These are phyloP conservation scores for Gymnorhina tibicen DNA, from an alignment of 2,113 vertebrate genomes.

Conservation along the genomic window DNA sequence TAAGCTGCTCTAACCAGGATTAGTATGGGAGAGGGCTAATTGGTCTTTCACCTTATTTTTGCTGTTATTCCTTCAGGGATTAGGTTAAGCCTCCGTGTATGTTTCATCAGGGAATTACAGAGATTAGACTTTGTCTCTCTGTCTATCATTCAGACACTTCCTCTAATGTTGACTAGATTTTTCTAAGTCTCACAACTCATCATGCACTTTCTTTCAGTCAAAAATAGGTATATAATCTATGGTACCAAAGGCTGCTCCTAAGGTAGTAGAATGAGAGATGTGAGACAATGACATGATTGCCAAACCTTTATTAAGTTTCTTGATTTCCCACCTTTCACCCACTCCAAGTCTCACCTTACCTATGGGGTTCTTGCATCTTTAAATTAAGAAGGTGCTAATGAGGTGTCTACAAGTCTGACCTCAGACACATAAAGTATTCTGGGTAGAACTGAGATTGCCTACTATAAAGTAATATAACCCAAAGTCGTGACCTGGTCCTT, in stretches of 20 bases:
- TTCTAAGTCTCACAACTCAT: constrained; percentile 64
- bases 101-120: constrained; percentile 62
- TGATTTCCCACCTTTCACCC: not conserved
- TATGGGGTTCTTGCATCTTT: not conserved
- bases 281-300: not conserved
- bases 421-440: not conserved
- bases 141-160: constrained; percentile 56
- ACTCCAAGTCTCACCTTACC: not conserved
- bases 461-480: not conserved
- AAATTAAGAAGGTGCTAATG: not conserved
- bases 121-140: constrained; percentile 66
- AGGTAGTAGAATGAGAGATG: constrained; percentile 42
- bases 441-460: not conserved
- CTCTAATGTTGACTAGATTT: constrained; percentile 57
- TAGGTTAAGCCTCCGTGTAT: constrained; percentile 70
- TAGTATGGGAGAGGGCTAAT: constrained; percentile 63
- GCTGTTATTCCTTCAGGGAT: constrained; percentile 67
- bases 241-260: constrained; percentile 36
- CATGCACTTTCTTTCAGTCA: constrained; percentile 51
- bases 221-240: constrained; percentile 62
- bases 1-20: constrained; percentile 55
- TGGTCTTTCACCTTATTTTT: constrained; percentile 73
- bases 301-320: constrained; percentile 19
- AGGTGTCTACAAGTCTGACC: not conserved
- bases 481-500: not conserved